A percentile compares a stretch with the other conserved stretches of the same genome.
Evolutionary conservation across 2,113 vertebrate species (phyloP).

Genomic region (Egretta garzetta): DNA sequence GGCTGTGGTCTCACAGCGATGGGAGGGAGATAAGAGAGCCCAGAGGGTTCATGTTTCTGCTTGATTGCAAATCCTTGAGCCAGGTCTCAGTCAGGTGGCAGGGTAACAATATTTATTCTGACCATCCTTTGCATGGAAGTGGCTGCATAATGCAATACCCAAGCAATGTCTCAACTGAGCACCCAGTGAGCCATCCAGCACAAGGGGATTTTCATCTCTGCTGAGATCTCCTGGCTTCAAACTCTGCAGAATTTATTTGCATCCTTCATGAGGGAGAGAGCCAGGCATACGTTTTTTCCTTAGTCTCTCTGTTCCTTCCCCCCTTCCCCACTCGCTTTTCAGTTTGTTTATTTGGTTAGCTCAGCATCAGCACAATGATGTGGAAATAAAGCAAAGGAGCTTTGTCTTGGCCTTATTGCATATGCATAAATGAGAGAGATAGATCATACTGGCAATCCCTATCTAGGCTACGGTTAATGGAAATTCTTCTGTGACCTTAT

Average conservation of each 20-base stretch:
- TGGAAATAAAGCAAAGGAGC: conserved; percentile 50
- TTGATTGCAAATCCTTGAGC: background rate
- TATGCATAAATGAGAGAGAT: conserved; percentile 15
- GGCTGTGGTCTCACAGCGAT: background rate
- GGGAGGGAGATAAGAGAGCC: background rate
- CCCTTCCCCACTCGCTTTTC: background rate
- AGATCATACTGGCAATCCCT: conserved; percentile 30
- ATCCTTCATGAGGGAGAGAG: background rate
- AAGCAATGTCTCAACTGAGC: background rate
- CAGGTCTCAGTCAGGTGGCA: background rate
- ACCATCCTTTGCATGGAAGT: background rate
- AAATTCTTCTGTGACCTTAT: conserved; percentile 38
- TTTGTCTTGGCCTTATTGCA: conserved; percentile 2
- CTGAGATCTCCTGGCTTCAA: background rate
- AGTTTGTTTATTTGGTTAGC: conserved; percentile 55
- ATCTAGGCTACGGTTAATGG: conserved; percentile 38
- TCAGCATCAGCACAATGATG: conserved; percentile 44
- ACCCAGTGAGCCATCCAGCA: background rate
- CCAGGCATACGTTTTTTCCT: background rate
- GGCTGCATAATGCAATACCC: background rate
- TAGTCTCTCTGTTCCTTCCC: background rate
- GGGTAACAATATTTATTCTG: background rate
- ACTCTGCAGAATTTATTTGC: background rate
- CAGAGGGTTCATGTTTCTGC: background rate
- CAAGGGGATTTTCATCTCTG: background rate